Conservation (phyloP, 2,888 invertebrate species). For the Drosophila conformis region DNA sequence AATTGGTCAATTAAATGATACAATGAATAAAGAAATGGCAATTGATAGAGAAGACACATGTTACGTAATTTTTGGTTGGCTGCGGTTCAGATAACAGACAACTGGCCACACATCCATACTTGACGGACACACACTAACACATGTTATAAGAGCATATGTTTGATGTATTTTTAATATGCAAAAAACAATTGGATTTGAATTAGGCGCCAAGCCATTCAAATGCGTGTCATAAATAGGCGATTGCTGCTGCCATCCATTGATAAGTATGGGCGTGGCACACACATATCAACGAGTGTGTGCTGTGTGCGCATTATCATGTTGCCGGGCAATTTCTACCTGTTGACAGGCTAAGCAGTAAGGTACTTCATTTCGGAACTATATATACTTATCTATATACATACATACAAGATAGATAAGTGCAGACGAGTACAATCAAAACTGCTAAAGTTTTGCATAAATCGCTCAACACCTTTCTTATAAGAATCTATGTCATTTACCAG, state of each 20-base stretch:
- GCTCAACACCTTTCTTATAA: neutral
- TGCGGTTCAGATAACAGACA: constrained; percentile 44
- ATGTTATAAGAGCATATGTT: neutral
- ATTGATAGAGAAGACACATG: constrained; percentile 35
- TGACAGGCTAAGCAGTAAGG: constrained; percentile 26
- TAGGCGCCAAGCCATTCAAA: constrained; percentile 39
- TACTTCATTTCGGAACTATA: constrained; percentile 33
- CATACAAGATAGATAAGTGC: neutral
- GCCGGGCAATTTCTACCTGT: constrained; percentile 48
- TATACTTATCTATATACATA: neutral
- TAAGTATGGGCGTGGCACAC: constrained; percentile 63
- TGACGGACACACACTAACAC: constrained; percentile 5
- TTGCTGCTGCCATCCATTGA: constrained; percentile 35
- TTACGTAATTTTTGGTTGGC: constrained; percentile 49
- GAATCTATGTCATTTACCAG: neutral
- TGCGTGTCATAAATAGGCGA: constrained; percentile 10
- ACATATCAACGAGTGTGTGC: neutral
- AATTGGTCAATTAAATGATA: constrained; percentile 24
- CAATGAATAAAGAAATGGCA: constrained; percentile 11
- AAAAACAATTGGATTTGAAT: constrained; percentile 30
- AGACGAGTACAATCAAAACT: constrained; percentile 18
- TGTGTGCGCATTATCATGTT: constrained; percentile 45
- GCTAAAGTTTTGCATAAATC: neutral
- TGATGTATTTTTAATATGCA: constrained; percentile 21
- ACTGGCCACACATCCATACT: constrained; percentile 2